Percentiles rank a stretch among this genome's conserved stretches.
Evolutionary conservation across 2,888 invertebrate genomes (phyloP).

Genomic region (Glaucopsyche alexis): DNA sequence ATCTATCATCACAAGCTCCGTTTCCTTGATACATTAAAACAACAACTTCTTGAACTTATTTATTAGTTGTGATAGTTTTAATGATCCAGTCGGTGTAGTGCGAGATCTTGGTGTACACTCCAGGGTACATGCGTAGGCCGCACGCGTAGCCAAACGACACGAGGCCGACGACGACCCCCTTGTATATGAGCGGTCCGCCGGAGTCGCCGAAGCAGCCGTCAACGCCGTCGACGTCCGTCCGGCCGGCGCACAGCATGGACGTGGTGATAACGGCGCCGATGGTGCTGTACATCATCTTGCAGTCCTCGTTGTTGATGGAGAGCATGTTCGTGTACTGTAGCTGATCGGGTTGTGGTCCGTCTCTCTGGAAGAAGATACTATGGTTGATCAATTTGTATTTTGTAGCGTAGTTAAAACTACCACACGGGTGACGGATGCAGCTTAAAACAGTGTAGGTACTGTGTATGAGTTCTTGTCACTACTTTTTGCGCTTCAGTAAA

Average conservation of each 20-base stretch:
- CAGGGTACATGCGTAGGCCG: slow-evolving; percentile 65
- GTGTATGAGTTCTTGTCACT: too few species aligned
- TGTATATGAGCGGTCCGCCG: slow-evolving; percentile 68
- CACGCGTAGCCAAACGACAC: slow-evolving; percentile 72
- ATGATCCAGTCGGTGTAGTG: slow-evolving; percentile 69
- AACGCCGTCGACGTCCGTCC: slow-evolving; percentile 58
- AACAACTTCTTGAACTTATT: slow-evolving; percentile 42
- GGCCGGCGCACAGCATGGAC: slow-evolving; percentile 70
- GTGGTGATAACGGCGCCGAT: slow-evolving; percentile 60
- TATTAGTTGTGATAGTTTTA: slow-evolving; percentile 55
- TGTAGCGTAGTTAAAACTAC: neutral
- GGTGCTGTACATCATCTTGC: slow-evolving; percentile 56
- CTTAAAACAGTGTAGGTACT: too few species aligned
- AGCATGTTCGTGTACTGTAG: slow-evolving; percentile 59
- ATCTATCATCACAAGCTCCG: too few species aligned
- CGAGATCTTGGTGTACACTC: slow-evolving; percentile 70
- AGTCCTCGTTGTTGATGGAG: slow-evolving; percentile 56
- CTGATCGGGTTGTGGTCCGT: slow-evolving; percentile 62
- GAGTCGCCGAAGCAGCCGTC: slow-evolving; percentile 73
- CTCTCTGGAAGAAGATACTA: slow-evolving; percentile 48
- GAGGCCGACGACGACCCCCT: slow-evolving; percentile 66
- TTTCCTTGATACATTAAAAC: too few species aligned
- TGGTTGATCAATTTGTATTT: neutral
- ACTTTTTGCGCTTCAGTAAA: too few species aligned
- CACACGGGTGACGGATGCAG: too few species aligned